These are phyloP conservation scores for Porites lobata DNA, from an alignment of 92 coral and sea anemone species.

Conservation along the genomic window DNA sequence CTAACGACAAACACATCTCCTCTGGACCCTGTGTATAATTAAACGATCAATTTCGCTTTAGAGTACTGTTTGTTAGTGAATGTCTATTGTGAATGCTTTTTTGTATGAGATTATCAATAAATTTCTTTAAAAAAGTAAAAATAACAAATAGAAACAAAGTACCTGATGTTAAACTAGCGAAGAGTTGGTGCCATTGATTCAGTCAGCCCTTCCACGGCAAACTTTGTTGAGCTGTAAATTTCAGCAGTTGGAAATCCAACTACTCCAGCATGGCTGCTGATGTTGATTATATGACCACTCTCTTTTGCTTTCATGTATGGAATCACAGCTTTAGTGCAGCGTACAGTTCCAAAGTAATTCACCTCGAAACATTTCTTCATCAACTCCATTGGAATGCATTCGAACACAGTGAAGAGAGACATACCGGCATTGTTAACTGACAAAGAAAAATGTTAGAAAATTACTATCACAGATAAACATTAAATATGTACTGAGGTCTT, in stretches of 20 bases:
- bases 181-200: constrained; percentile 83
- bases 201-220: constrained; percentile 86
- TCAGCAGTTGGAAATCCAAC: constrained; percentile 73
- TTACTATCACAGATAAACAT: no score
- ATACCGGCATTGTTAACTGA: constrained; percentile 92
- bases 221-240: constrained; percentile 83
- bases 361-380: constrained; percentile 71
- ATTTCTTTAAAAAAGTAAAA: no score
- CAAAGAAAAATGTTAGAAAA: neutral
- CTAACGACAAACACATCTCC: no score
- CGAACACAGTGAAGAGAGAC: constrained; percentile 65
- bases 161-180: constrained; percentile 76
- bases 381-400: constrained; percentile 63
- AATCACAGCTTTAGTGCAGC: constrained; percentile 80
- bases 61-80: no score
- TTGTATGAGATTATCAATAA: no score
- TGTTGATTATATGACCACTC: constrained; percentile 81
- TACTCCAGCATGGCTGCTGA: constrained; percentile 80
- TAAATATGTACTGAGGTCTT: no score
- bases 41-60: no score
- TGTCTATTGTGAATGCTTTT: no score
- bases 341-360: constrained; percentile 81
- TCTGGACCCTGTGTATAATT: no score
- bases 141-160: neutral
- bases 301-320: constrained; percentile 82